Evolutionary conservation across 2,888 invertebrate genomes (phyloP).

Genomic region (Tetragonula carbonaria): DNA sequence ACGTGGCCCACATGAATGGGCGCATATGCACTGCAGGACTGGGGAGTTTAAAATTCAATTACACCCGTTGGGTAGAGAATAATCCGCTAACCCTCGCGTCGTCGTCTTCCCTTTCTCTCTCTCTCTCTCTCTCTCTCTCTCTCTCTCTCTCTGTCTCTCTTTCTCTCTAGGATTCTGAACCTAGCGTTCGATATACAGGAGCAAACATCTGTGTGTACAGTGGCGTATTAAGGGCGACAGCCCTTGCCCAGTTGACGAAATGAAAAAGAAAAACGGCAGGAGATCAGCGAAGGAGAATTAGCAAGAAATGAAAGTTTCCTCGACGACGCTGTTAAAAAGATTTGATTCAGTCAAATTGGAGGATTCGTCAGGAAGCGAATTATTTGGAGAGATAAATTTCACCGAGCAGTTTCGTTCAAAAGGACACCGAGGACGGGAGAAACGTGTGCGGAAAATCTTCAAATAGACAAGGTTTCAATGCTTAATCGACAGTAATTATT

Average conservation of each 20-base stretch:
- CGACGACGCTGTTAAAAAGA: no score
- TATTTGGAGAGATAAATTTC: no score
- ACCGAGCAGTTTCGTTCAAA: no score
- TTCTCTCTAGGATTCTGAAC: constrained; percentile 60
- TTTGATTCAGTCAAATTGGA: no score
- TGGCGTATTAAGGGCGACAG: neutral
- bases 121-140: constrained; percentile 52
- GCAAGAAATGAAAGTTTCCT: no score
- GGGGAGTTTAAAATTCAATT: constrained; percentile 78
- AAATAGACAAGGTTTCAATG: no score
- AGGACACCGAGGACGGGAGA: no score
- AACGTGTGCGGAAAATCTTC: no score
- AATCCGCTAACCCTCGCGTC: constrained; percentile 70
- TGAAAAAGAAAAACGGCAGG: neutral
- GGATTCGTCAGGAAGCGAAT: no score
- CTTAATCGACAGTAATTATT: no score
- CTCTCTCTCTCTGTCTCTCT: constrained; percentile 59
- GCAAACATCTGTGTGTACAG: constrained; percentile 35
- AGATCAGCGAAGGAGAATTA: no score
- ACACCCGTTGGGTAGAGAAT: constrained; percentile 70
- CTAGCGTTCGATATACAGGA: constrained; percentile 33
- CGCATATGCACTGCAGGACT: constrained; percentile 62
- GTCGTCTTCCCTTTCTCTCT: constrained; percentile 56
- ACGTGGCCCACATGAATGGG: constrained; percentile 33
- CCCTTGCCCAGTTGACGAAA: neutral